phyloP scores from a whole-genome alignment of 2,113 vertebrate species.

The Channa argus region DNA sequence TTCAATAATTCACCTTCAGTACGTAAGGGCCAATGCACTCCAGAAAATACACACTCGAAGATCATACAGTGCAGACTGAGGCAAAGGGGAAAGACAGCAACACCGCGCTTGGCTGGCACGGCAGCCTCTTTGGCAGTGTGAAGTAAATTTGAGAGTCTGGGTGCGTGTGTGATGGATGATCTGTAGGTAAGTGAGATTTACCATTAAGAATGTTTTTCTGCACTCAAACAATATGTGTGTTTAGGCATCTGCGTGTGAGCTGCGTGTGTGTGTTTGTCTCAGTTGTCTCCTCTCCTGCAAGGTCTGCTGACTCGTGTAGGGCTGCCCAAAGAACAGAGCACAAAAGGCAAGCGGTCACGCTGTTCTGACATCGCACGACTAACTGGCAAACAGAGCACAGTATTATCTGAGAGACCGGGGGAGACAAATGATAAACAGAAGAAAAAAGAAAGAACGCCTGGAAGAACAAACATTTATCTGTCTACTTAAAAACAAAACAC shows the following conservation, averaged over 20 bases:
- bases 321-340: constrained; percentile 1
- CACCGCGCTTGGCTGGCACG: constrained; percentile 59
- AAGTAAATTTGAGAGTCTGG: constrained; percentile 51
- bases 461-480: constrained; percentile 34
- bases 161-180: constrained; percentile 58
- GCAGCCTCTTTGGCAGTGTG: constrained; percentile 49
- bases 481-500: constrained; percentile 35
- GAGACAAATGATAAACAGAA: constrained; percentile 20
- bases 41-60: constrained; percentile 56
- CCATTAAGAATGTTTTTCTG: constrained; percentile 42
- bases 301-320: constrained; percentile 29
- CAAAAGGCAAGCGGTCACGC: constrained; percentile 18
- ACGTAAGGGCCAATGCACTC: constrained; percentile 53
- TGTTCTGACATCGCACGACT: constrained; percentile 39
- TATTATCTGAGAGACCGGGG: constrained; percentile 12
- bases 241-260: constrained; percentile 6
- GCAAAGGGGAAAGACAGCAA: constrained; percentile 58
- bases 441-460: background rate
- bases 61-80: constrained; percentile 46
- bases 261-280: constrained; percentile 24
- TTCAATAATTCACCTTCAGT: constrained; percentile 70
- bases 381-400: constrained; percentile 35
- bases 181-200: constrained; percentile 61
- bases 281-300: constrained; percentile 2
- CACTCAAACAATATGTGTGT: constrained; percentile 37